A percentile compares a stretch with the other conserved stretches of the same genome.
Conservation (phyloP, 2,888 invertebrate genomes). For the Stratiomys singularior region DNA sequence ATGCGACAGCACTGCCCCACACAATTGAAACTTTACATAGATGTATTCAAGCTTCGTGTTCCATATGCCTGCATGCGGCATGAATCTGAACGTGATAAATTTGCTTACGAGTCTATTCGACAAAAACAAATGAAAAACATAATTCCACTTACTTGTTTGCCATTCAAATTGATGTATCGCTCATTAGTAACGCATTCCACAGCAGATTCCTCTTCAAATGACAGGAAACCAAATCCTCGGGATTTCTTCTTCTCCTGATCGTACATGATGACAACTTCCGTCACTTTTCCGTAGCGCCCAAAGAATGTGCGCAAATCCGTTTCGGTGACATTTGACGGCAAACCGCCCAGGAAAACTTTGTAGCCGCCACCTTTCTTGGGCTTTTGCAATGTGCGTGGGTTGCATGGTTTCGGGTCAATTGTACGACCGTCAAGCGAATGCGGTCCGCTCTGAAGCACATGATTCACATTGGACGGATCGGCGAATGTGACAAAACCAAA, state of each 20-base stretch:
- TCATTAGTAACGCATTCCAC: conserved; percentile 93
- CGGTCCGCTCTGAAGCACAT: conserved; percentile 91
- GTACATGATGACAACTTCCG: conserved; percentile 98
- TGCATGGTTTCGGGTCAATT: conserved; percentile 94
- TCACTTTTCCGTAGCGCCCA: conserved; percentile 93
- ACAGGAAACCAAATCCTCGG: conserved; percentile 94
- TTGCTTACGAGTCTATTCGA: neutral
- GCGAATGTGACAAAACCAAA: conserved; percentile 98
- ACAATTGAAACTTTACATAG: neutral
- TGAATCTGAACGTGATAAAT: neutral
- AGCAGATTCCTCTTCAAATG: conserved; percentile 92
- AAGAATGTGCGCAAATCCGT: conserved; percentile 93
- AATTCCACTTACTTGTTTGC: conserved; percentile 74
- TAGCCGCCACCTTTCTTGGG: conserved; percentile 92
- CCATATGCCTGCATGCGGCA: neutral
- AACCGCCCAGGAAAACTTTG: conserved; percentile 95
- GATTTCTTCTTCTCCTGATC: conserved; percentile 98
- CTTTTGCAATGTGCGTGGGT: conserved; percentile 91
- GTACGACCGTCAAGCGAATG: conserved; percentile 92
- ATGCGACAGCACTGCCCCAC: neutral
- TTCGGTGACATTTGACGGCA: conserved; percentile 95
- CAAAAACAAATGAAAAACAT: neutral
- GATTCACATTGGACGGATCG: conserved; percentile 89
- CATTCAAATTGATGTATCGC: conserved; percentile 94
- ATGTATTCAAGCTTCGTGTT: no score